Base-by-base conservation (phyloP, 2,888 invertebrate genomes). In the Plebejus argus region DNA sequence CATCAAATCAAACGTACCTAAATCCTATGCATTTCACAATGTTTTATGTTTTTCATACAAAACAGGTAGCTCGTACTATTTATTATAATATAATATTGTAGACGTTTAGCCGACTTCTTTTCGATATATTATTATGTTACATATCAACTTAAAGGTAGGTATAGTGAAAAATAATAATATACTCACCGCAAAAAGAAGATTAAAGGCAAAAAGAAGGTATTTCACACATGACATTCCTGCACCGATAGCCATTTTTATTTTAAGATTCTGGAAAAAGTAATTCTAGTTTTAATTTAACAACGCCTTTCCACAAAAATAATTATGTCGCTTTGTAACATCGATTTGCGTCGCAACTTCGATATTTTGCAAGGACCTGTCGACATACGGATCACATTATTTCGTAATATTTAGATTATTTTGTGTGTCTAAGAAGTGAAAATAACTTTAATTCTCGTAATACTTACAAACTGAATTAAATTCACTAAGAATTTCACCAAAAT, bases 211-310 rank as follows among this genome's bases (percentile, higher is more conserved):
- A 76, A 98, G 95, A 79, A 98, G 95, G 90, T 97, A 98, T 93
- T 98, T 98, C 84, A 98, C 96, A 94, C 98, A 98, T 84, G 97
- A 96, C 96, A 97, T 97, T 87, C 97, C 97, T 83, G 96, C 96
- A 83, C 96, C 96, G 84, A 96, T 95, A 93, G 96, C 96, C 97
- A 97, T 97, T 86, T 87, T 91, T 71, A 20, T n/a, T 23, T 71
- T 33, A n/a, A n/a, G 23, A 72, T 72, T 86, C 92, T 92, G 88
- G 80, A 93, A 92, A 86, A 90, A 93, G 88, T 77, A 78, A 82
- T 74, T 77, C 74, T 33, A 72, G 75, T 66, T 28, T n/a, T n/a
- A n/a, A 28, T 28, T 28, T 78, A 12, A 6, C 28, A 15, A 28
- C 1, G 15, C 1, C 15, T 78, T 33, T 53, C 7, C 75, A 53